Conservation (phyloP, 2,113 vertebrate genomes). For the cat (Felis catus) region F.catus_Fca126_mat1.0 CM031411.1:34066501-34067000, state of each 20-base stretch:
- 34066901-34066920: neutral
- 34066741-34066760: neutral
- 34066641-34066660: neutral
- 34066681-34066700: neutral
- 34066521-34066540: too few species aligned
- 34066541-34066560: too few species aligned
- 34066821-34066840: neutral
- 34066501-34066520: too few species aligned
- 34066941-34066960: conserved; percentile 38
- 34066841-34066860: conserved; percentile 12
- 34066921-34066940: neutral
- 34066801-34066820: neutral
- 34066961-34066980: conserved; percentile 12
- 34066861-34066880: neutral
- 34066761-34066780: neutral
- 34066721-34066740: neutral
- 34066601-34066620: neutral
- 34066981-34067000: neutral
- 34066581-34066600: too few species aligned
- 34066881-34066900: neutral
- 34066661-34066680: neutral
- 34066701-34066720: neutral
- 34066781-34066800: neutral
- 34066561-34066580: too few species aligned
- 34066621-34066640: neutral